Base-by-base conservation (phyloP, 2,888 invertebrate species). In the Fissipunctia ypsillon region DNA sequence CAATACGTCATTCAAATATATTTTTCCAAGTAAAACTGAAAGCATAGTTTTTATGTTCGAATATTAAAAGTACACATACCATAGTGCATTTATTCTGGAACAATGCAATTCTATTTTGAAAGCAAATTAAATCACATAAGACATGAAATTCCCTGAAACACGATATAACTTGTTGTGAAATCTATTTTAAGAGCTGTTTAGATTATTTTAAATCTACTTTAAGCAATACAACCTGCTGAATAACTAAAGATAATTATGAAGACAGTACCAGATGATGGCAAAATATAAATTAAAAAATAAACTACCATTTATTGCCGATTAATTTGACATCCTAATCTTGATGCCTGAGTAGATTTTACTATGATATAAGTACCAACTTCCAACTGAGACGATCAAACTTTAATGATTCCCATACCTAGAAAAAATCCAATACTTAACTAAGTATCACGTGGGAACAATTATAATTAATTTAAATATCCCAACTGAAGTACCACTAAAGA, bases 41-140 rank as follows among this genome's bases (percentile, higher is more conserved):
- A n/a, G 9, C 3, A 25, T 19, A 63, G 5, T 16, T 48, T 41
- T 61, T 48, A 63, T 63, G 28, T 60, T 16, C 28, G 16, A 50
- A 57, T 70, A 52, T 72, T 25, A 16, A 41, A 73, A 7, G 4
- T 22, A 35, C 3, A 5, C 3, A 52, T 45, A 45, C 3, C 3
- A 1, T 25, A 19, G 6, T 28, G 2, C 28, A n/a, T 45, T 57
- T 35, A 31, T 65, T 75, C 14, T 25, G 1, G 38, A 56, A 78
- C 45, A 78, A 78, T 56, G 16, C 12, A 78, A 56, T 57, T 25
- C n/a, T 78, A 56, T 68, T 56, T 41, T 31, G 2, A 35, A 4
- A 22, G 7, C 14, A 12, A 45, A 28, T 41, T 16, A 2, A 57
- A 56, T 43, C n/a, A 35, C 5, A n/a, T 41, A 52, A 10, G 12